Evolutionary conservation across 2,888 invertebrate genomes (phyloP), one percentile per base, ranked within the genome.

Genomic region (Rhodophaea formosa): DNA sequence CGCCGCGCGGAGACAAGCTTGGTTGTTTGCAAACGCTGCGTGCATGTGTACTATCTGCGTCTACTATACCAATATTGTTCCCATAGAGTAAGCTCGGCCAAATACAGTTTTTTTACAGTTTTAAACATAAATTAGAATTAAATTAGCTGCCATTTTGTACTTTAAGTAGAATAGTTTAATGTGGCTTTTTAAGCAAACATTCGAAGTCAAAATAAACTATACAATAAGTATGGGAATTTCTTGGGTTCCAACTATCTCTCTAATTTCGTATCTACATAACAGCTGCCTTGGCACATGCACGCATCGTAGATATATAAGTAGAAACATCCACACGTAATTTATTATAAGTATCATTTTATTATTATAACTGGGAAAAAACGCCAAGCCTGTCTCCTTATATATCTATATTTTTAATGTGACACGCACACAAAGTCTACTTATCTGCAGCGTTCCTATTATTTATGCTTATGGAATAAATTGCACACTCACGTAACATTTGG

Each of bases 51-150:
- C 71, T 79, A 75, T 74, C 10, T 75, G 65, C 67, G 66, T 66
- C 70, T 70, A 72, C 75, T 84, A 85, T 74, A 76, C 84, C 84
- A 84, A 84, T 82, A 86, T 90, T 90, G 90, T 86, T 90, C 89
- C 90, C 90, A 80, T 79, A 80, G 74, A 82, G 76, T 89, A 90
- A 90, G 89, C 89, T 88, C 89, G 81, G 82, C 86, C 82, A 80
- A 88, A 85, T 74, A 70, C 63, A 69, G 60, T 23, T 23, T 23
- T 68, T 67, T 63, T 64, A 72, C 69, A 73, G 71, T 64, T 67
- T 75, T 70, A 65, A 72, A 76, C 71, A 72, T 72, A 73, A 53
- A 71, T 72, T 74, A 71, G 69, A 74, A 63, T 59, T 64, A 67
- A 70, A 75, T 72, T 77, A 89, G 89, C 89, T 90, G 89, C 89